Conservation (phyloP, 2,797 vertebrate genomes). For the Hozukius guyotensis region DNA sequence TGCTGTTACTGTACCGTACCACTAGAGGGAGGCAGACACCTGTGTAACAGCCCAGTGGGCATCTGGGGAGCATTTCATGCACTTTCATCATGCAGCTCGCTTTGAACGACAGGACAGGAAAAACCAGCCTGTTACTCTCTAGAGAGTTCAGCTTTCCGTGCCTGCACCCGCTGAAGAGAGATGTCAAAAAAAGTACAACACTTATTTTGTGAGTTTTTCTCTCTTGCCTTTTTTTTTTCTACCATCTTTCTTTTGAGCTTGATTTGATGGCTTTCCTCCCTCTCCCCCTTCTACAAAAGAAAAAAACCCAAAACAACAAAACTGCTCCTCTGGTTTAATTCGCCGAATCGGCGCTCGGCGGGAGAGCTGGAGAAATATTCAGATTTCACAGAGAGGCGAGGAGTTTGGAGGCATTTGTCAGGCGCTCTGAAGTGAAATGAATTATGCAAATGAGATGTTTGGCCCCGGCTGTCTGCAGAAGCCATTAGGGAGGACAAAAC, state of each 20-base stretch:
- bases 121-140: background rate
- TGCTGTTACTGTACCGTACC: background rate
- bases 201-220: conserved; percentile 4
- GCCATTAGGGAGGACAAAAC: conserved; percentile 50
- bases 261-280: background rate
- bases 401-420: conserved; percentile 55
- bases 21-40: conserved; percentile 61
- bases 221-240: background rate
- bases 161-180: background rate
- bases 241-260: conserved; percentile 4
- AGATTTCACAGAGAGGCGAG: conserved; percentile 34
- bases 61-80: conserved; percentile 12
- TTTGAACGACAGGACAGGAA: conserved; percentile 3
- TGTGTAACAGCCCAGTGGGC: background rate
- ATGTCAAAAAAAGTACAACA: conserved; percentile 4
- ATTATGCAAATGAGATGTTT: conserved; percentile 60
- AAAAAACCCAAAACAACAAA: background rate
- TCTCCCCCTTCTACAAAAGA: background rate
- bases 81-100: conserved; percentile 46
- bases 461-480: conserved; percentile 49
- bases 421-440: conserved; percentile 52
- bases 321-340: conserved; percentile 24
- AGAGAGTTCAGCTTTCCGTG: background rate
- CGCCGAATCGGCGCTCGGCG: background rate
- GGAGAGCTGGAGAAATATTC: conserved; percentile 36